Evolutionary conservation across 2,888 invertebrate species (phyloP), one percentile per base, ranked within the genome.

Genomic region (Eristalis arbustorum): DNA sequence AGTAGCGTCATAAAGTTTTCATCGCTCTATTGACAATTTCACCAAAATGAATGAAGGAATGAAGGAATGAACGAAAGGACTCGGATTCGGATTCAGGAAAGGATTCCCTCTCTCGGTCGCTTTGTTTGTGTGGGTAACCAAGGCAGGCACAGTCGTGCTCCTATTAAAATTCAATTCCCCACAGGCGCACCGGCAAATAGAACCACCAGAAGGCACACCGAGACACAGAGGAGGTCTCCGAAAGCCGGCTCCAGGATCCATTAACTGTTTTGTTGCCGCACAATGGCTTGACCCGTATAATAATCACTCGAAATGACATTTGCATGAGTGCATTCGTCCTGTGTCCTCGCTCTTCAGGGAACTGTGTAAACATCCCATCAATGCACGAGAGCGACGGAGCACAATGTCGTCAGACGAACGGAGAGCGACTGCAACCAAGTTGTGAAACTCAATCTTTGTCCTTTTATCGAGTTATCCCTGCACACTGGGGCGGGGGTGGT

Each of bases 231-330:
- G 37, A 37, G 10, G 37, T 11, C n/a, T 14, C 22, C 57, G 56
- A 25, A 49, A 67, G 22, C n/a, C 14, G 40, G 25, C 57, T 63
- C 40, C 25, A 64, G 31, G 59, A 64, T 57, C 57, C 57, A 64
- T 71, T 64, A 42, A 56, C 14, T 22, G n/a, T 63, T 73, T 62
- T 62, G 67, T 68, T 68, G 68, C 49, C 4, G 34, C 22, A 62
- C 68, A 80, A 74, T 80, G 14, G 74, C 63, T 49, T 82, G 75
- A 71, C 76, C 71, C 71, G 75, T 76, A 76, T 82, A 76, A 82
- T 76, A 82, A 82, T 76, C 72, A 78, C 63, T 77, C 57, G 68
- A 68, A 69, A 77, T 83, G 77, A 68, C 63, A 73, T 78, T 83
- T 83, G 78, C 83, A 83, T 83, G 77, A 68, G 64, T 83, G 83